Evolutionary conservation across 2,888 invertebrate species (phyloP), one percentile per base, ranked within the genome.

Genomic region (Acronicta alni): DNA sequence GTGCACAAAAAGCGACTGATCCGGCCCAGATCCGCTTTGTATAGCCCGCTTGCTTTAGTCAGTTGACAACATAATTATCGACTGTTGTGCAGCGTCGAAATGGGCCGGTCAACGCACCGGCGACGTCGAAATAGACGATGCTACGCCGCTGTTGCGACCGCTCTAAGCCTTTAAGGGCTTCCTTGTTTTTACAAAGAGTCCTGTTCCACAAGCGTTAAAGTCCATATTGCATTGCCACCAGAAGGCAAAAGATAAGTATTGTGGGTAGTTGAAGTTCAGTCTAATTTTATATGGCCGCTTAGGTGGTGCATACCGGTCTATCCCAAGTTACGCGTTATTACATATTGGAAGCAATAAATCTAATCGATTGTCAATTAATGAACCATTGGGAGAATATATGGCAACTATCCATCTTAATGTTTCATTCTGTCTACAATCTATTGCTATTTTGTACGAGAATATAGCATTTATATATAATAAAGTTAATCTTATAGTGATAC

Each of bases 51-150:
- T 90, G 90, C 90, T 90, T 89, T 88, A 86, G 86, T 85, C 87
- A 86, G 89, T 89, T 90, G 91, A 91, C 92, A 91, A 88, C 87
- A 90, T 91, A 90, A 91, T 91, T 91, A 91, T 91, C 87, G 89
- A 83, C 81, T 83, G 84, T 80, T 82, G 81, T 84, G 81, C 82
- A 78, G 69, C 81, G 78, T 69, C 78, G 75, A 89, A 89, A 86
- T 83, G 82, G 84, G 80, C 85, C 85, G 88, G 89, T 88, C 88
- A 88, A 82, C 81, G 87, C 83, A 85, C 86, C 61, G 74, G 63
- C 64, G 63, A 73, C 73, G 80, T 81, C 76, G 81, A 82, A 86
- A 88, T 85, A 87, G 86, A 86, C 75, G 67, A 69, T 68, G 67
- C 61, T 57, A 71, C 66, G 63, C 56, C 54, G 57, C 56, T 55